Evolutionary conservation across 2,797 vertebrate species (phyloP).

Genomic region (Hippocampus kuda): DNA sequence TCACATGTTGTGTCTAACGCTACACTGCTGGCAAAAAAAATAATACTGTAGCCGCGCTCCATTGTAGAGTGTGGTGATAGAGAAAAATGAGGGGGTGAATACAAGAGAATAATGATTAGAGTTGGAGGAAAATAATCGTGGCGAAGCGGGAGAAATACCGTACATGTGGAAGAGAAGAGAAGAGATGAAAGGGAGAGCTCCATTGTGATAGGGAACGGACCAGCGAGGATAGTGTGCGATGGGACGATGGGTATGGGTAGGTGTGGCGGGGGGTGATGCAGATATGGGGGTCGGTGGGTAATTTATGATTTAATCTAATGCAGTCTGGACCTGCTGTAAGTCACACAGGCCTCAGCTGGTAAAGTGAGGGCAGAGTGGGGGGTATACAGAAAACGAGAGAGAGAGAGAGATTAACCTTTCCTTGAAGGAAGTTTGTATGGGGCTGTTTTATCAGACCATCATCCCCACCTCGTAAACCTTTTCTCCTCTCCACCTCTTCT

Average conservation of each 20-base stretch:
- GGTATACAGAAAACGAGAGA: constrained; percentile 41
- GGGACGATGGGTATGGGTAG: not conserved
- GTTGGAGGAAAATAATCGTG: constrained; percentile 53
- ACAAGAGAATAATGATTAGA: constrained; percentile 59
- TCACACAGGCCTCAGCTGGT: constrained; percentile 78
- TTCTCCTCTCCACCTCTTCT: constrained; percentile 28
- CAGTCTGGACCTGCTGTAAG: constrained; percentile 93
- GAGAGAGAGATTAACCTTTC: constrained; percentile 66
- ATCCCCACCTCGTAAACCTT: constrained; percentile 42
- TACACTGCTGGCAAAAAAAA: constrained; percentile 38
- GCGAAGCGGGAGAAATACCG: constrained; percentile 46
- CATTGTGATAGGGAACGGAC: constrained; percentile 54
- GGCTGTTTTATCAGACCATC: constrained; percentile 59
- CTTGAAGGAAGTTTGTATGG: constrained; percentile 45
- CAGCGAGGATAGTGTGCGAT: constrained; percentile 43
- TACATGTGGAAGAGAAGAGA: constrained; percentile 54
- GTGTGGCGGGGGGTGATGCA: constrained; percentile 56
- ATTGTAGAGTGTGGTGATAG: constrained; percentile 28
- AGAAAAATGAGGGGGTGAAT: constrained; percentile 33
- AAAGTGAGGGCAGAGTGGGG: constrained; percentile 59
- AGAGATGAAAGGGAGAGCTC: constrained; percentile 53
- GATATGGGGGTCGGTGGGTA: constrained; percentile 84
- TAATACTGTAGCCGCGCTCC: constrained; percentile 24
- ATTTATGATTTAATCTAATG: constrained; percentile 99
- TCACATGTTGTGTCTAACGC: constrained; percentile 18